Percentiles rank a stretch among this genome's conserved stretches.
Conservation (phyloP, 2,113 vertebrate genomes). For the Melanostigma gelatinosum region DNA sequence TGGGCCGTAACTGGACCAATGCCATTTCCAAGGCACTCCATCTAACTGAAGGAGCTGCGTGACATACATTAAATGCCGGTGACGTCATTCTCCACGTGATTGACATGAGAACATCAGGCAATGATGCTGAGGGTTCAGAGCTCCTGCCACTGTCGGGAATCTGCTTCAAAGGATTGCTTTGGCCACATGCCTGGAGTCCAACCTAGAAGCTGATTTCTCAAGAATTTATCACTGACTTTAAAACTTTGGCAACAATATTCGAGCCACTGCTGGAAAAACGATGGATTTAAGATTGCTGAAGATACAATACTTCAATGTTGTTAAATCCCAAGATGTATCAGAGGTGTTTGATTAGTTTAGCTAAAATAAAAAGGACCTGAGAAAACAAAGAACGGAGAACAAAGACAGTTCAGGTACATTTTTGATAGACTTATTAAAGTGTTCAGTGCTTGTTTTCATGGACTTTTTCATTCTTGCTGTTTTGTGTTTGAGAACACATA, state of each 20-base stretch:
- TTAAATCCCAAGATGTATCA: neutral
- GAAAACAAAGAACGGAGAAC: neutral
- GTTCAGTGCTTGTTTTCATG: slow-evolving; percentile 35
- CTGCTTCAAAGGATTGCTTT: slow-evolving; percentile 47
- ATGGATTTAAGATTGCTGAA: neutral
- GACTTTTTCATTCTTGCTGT: slow-evolving; percentile 7
- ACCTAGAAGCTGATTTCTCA: slow-evolving; percentile 32
- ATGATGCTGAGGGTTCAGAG: slow-evolving; percentile 27
- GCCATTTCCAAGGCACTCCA: slow-evolving; percentile 54
- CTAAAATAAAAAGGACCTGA: neutral
- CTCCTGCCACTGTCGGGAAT: slow-evolving; percentile 42
- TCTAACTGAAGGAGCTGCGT: slow-evolving; percentile 58
- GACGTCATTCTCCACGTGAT: slow-evolving; percentile 50
- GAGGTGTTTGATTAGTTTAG: neutral
- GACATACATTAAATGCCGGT: slow-evolving; percentile 41
- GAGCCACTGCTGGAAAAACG: slow-evolving; percentile 14
- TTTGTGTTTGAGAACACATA: slow-evolving; percentile 37
- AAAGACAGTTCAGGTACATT: neutral
- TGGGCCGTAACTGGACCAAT: slow-evolving; percentile 28
- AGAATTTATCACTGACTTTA: slow-evolving; percentile 37
- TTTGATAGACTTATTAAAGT: slow-evolving; percentile 9
- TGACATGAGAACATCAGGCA: slow-evolving; percentile 53
- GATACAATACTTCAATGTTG: neutral
- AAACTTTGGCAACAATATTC: slow-evolving; percentile 13
- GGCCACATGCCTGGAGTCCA: slow-evolving; percentile 25